phyloP scores from a whole-genome alignment of 37 sponge, comb jelly and placozoan genomes.

The Eunapius fragilis region DNA sequence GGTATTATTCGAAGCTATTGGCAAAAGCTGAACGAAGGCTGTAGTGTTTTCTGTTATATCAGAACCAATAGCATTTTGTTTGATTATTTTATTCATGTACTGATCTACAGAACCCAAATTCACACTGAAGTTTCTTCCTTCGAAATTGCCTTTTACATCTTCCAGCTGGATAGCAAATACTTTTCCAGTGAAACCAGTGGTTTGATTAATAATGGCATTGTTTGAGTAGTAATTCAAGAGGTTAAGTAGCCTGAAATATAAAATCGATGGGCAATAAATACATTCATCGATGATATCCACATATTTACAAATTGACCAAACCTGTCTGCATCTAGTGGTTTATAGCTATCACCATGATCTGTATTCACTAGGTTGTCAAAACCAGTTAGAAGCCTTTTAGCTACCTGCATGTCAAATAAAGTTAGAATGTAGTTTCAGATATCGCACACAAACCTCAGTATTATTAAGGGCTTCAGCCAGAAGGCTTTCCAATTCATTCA shows the following conservation, averaged over 20 bases:
- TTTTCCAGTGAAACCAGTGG: background rate
- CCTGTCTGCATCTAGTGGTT: background rate
- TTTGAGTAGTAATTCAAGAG: background rate
- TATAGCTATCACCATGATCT: background rate
- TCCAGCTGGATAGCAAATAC: slow-evolving; percentile 46
- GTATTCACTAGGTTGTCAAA: background rate
- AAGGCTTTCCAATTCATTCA: background rate
- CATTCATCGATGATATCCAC: too few species aligned
- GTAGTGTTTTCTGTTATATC: background rate
- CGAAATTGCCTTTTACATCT: slow-evolving; percentile 4
- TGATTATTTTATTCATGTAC: background rate
- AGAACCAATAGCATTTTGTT: background rate
- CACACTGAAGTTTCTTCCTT: slow-evolving; percentile 20
- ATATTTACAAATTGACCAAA: background rate
- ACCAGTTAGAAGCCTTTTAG: background rate
- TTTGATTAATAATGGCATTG: background rate
- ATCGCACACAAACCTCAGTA: background rate
- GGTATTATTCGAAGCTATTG: background rate
- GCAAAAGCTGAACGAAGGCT: background rate
- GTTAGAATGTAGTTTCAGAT: background rate
- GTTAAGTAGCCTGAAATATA: background rate
- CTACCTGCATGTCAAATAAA: background rate
- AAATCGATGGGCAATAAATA: too few species aligned
- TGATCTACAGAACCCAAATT: slow-evolving; percentile 35
- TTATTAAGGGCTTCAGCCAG: background rate